Evolutionary conservation across 2,888 invertebrate genomes (phyloP).

Genomic region (Phortica okadai): DNA sequence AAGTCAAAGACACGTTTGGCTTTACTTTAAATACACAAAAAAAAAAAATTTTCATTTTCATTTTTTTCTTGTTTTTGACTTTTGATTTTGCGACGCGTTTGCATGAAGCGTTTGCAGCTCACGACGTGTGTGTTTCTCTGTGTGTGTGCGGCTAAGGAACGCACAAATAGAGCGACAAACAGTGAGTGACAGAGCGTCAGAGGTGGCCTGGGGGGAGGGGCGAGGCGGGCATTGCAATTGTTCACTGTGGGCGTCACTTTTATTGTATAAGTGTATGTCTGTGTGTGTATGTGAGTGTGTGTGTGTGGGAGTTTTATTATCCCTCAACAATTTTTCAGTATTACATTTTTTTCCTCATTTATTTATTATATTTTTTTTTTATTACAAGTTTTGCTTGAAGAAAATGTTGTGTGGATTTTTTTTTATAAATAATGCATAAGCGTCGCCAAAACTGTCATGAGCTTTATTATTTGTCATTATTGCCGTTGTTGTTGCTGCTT

Average conservation of each 20-base stretch:
- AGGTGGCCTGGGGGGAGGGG: background rate
- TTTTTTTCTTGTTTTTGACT: background rate
- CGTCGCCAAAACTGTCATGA: too few species aligned
- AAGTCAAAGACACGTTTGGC: background rate
- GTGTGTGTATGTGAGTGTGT: too few species aligned
- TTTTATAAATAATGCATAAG: too few species aligned
- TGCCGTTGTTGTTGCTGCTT: background rate
- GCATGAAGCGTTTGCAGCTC: background rate
- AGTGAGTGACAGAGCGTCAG: too few species aligned
- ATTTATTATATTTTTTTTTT: too few species aligned
- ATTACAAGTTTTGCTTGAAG: too few species aligned
- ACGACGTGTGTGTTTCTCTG: background rate
- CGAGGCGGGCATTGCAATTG: background rate
- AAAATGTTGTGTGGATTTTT: too few species aligned
- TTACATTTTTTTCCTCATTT: too few species aligned
- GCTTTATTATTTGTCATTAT: slow-evolving; percentile 5
- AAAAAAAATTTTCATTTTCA: background rate
- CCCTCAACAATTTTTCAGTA: too few species aligned
- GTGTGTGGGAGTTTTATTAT: too few species aligned
- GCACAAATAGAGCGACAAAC: background rate
- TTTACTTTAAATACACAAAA: background rate
- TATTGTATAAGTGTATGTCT: too few species aligned
- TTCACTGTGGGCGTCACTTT: background rate
- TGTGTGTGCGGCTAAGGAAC: too few species aligned
- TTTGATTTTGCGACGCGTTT: background rate